These are phyloP conservation scores for Vombatus ursinus DNA, from an alignment of 2,113 vertebrate genomes.

Conservation along the genomic window DNA sequence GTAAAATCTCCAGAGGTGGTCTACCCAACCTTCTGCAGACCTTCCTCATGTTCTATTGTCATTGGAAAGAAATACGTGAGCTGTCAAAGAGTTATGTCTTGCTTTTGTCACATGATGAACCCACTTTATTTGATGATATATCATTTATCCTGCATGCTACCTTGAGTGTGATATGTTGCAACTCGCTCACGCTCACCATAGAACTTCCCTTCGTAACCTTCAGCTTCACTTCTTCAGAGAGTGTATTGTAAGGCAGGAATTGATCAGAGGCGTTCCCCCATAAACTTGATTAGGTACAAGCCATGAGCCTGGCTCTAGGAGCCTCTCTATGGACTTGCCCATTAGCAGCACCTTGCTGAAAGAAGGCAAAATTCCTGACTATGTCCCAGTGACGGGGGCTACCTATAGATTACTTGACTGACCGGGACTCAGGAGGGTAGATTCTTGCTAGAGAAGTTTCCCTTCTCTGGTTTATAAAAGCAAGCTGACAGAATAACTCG, in stretches of 20 bases:
- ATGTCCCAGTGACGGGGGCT: not conserved
- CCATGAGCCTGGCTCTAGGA: not conserved
- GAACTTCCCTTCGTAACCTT: not conserved
- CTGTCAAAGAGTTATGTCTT: not conserved
- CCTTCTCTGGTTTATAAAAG: not conserved
- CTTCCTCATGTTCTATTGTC: not conserved
- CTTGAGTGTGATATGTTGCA: not conserved
- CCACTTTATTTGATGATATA: not conserved
- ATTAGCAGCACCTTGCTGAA: not conserved
- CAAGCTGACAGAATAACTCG: not conserved
- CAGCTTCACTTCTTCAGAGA: not conserved
- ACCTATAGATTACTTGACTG: not conserved
- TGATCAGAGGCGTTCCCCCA: not conserved
- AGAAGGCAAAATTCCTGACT: not conserved
- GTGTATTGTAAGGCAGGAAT: not conserved
- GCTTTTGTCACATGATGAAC: not conserved
- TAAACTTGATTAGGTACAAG: not conserved
- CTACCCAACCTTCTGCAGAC: not conserved
- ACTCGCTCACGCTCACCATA: not conserved
- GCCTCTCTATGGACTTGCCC: not conserved
- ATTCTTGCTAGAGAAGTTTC: not conserved
- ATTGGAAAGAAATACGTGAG: not conserved
- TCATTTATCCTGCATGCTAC: not conserved
- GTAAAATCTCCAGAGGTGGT: not conserved
- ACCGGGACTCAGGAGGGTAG: not conserved